phyloP scores from a whole-genome alignment of 2,888 invertebrate species.

The Heterodera filipjevi region DNA sequence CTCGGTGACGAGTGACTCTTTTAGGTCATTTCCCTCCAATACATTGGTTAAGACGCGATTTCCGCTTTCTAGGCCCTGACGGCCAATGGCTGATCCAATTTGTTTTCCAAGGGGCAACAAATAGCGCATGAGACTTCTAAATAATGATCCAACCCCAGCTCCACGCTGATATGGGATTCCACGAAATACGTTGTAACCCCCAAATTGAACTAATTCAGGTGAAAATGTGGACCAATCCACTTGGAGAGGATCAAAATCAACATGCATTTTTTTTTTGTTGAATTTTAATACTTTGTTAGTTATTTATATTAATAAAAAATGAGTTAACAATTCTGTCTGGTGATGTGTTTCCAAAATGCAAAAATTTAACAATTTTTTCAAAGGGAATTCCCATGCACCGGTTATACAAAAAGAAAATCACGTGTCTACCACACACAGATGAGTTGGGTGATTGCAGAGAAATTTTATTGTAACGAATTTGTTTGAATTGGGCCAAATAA shows the following conservation, averaged over 20 bases:
- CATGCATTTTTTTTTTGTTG: slow-evolving; percentile 23
- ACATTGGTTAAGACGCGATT: slow-evolving; percentile 2
- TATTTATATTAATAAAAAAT: background rate
- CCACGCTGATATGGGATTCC: slow-evolving; percentile 22
- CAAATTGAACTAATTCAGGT: background rate
- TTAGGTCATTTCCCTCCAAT: slow-evolving; percentile 3
- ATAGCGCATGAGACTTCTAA: background rate
- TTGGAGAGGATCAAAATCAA: slow-evolving; percentile 22
- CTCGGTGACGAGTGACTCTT: slow-evolving; percentile 14
- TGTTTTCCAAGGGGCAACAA: slow-evolving; percentile 12
- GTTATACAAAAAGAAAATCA: slow-evolving; percentile 20
- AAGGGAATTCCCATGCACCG: slow-evolving; percentile 5
- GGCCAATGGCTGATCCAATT: slow-evolving; percentile 4
- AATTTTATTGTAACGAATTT: background rate
- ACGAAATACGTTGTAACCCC: background rate
- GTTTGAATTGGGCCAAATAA: slow-evolving; percentile 2
- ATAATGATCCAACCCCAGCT: slow-evolving; percentile 1
- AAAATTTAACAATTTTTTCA: background rate
- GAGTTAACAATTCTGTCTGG: background rate
- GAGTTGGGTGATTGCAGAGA: slow-evolving; percentile 9
- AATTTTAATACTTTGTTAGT: background rate
- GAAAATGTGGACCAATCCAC: slow-evolving; percentile 20
- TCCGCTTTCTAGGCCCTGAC: slow-evolving; percentile 7
- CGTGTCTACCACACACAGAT: slow-evolving; percentile 20
- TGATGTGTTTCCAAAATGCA: background rate